These are phyloP conservation scores for Gobio gobio DNA, from an alignment of 2,113 vertebrate species.

Conservation along the genomic window DNA sequence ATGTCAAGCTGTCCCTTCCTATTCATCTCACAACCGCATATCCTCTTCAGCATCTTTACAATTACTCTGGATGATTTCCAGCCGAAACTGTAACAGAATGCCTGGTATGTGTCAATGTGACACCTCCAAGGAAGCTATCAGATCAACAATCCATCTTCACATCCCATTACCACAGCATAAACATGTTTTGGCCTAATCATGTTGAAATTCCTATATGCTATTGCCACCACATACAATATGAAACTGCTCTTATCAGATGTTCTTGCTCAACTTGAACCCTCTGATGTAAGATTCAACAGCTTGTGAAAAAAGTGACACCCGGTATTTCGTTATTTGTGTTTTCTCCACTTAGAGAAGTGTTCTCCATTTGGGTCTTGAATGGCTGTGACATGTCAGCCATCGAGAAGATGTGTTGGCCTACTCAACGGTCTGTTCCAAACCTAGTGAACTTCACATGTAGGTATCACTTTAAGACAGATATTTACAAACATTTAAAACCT, in stretches of 20 bases:
- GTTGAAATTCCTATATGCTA: slow-evolving; percentile 40
- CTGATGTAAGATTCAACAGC: slow-evolving; percentile 17
- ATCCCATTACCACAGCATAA: slow-evolving; percentile 38
- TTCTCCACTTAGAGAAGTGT: not conserved
- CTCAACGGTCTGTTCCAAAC: not conserved
- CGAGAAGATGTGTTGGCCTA: not conserved
- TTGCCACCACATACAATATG: slow-evolving; percentile 31
- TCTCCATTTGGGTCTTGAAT: not conserved
- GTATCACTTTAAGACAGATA: not conserved
- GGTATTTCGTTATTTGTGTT: slow-evolving; percentile 37
- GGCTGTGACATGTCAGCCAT: not conserved
- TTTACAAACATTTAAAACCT: too few relatives aligned
- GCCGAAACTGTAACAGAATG: slow-evolving; percentile 30
- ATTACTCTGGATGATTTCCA: slow-evolving; percentile 44
- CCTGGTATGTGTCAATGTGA: slow-evolving; percentile 58
- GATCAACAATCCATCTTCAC: slow-evolving; percentile 47
- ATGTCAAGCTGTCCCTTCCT: slow-evolving; percentile 36
- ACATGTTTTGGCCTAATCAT: slow-evolving; percentile 50
- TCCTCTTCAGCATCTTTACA: slow-evolving; percentile 39
- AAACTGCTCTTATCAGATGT: slow-evolving; percentile 53
- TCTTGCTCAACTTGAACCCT: slow-evolving; percentile 36
- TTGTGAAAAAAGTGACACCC: slow-evolving; percentile 48
- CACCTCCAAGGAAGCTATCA: slow-evolving; percentile 55
- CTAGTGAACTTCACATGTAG: not conserved
- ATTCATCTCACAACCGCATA: slow-evolving; percentile 29